Conservation (phyloP, 2,888 invertebrate species). For the Adelognathus sp. region DNA sequence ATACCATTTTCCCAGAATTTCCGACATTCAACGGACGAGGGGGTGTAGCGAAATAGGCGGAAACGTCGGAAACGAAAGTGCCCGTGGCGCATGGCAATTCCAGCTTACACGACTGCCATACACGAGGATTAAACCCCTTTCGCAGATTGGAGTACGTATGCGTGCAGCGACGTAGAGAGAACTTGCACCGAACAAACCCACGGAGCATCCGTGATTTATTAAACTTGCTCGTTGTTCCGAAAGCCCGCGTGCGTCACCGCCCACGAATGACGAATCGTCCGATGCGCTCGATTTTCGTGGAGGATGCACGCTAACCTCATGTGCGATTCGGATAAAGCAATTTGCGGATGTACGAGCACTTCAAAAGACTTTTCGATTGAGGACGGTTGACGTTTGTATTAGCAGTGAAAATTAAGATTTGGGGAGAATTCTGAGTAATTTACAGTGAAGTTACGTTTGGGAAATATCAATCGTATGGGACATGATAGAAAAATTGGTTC, state of each 20-base stretch:
- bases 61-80: not conserved
- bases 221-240: conserved; percentile 26
- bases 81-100: conserved; percentile 1
- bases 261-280: conserved; percentile 47
- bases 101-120: not conserved
- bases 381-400: no score
- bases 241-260: conserved; percentile 47
- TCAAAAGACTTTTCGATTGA: not conserved
- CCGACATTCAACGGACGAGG: not conserved
- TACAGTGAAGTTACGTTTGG: no score
- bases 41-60: not conserved
- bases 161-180: not conserved
- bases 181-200: conserved; percentile 2
- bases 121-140: conserved; percentile 32
- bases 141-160: conserved; percentile 1
- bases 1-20: conserved; percentile 20
- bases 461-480: no score
- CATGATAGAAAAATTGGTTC: no score
- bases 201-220: conserved; percentile 52
- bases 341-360: not conserved
- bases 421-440: no score
- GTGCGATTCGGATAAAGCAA: not conserved
- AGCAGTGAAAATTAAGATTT: no score
- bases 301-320: conserved; percentile 22
- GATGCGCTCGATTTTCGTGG: conserved; percentile 36